phyloP scores from a whole-genome alignment of 53 echinoderm and acorn worm species.

The Mesocentrotus franciscanus region DNA sequence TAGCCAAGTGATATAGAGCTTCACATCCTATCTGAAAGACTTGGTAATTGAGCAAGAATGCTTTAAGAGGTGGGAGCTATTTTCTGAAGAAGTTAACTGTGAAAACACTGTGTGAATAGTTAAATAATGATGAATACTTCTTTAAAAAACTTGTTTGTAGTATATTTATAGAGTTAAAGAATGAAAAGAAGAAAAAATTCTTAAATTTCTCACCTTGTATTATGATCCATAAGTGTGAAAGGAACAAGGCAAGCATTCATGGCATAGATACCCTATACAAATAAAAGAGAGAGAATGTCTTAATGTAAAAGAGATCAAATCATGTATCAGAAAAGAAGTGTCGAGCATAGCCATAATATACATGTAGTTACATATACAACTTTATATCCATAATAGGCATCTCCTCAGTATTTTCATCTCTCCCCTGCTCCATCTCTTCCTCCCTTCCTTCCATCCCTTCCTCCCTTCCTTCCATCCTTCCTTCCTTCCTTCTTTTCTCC shows the following conservation, averaged over 20 bases:
- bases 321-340: neutral
- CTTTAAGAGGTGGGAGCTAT: too few species aligned
- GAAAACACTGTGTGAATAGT: neutral
- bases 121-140: neutral
- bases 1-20: too few species aligned
- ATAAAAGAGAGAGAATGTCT: neutral
- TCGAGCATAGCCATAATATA: neutral
- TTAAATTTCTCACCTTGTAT: constrained; percentile 76
- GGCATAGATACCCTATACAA: constrained; percentile 84
- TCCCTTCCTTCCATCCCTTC: too few species aligned
- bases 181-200: neutral
- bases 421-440: too few species aligned
- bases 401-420: too few species aligned
- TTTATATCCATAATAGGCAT: too few species aligned
- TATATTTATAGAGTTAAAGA: neutral
- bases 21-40: too few species aligned
- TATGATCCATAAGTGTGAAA: constrained; percentile 81
- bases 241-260: constrained; percentile 84
- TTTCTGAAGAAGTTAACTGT: too few species aligned
- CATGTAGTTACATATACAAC: neutral
- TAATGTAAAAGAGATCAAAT: neutral
- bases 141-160: neutral
- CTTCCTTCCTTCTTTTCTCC: too few species aligned
- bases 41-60: too few species aligned
- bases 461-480: too few species aligned